Evolutionary conservation across 2,113 vertebrate species (phyloP), one percentile per base, ranked within the genome.

Genomic region (Psilopogon haemacephalus): DNA sequence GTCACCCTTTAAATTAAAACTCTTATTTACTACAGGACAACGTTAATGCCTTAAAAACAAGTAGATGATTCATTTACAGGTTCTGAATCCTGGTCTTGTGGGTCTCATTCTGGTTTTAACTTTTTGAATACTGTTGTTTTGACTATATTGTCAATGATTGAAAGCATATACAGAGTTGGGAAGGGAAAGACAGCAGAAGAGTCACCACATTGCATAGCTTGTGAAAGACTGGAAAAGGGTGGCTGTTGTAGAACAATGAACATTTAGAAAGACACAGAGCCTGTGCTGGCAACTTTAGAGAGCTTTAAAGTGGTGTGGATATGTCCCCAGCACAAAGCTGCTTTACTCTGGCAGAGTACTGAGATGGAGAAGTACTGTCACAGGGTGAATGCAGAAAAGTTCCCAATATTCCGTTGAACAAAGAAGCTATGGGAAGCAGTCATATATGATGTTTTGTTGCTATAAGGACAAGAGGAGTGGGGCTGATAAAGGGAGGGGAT

Each of bases 71-170:
- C 32, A 24, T 83, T 93, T 88, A 62, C n/a, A 7, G 2, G 3
- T 88, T 86, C 55, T 86, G 81, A 84, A 65, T 84, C 42, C 56
- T 71, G 42, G 68, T 72, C 78, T 88, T 85, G 71, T 85, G 42
- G 46, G 64, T 80, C 50, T 71, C 20, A 35, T 82, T 95, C 78
- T 92, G 89, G 33, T 92, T 94, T 93, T 94, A 76, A 94, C 92
- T 95, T 95, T 71, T 89, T 12, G 16, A 52, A 89, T 70, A 24
- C 8, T 93, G 82, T 85, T 94, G 63, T 84, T 93, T 89, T 75
- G 26, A 76, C 79, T 85, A 52, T 38, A 83, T 56, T 87, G 50
- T 69, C 75, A 89, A 32, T 91, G 71, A 80, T n/a, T 87, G 71
- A 90, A 88, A 90, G 32, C 11, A 6, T 84, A 52, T 35, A 89